phyloP scores from a whole-genome alignment of 2,797 vertebrate genomes.

The Sebastes melanostomus region DNA sequence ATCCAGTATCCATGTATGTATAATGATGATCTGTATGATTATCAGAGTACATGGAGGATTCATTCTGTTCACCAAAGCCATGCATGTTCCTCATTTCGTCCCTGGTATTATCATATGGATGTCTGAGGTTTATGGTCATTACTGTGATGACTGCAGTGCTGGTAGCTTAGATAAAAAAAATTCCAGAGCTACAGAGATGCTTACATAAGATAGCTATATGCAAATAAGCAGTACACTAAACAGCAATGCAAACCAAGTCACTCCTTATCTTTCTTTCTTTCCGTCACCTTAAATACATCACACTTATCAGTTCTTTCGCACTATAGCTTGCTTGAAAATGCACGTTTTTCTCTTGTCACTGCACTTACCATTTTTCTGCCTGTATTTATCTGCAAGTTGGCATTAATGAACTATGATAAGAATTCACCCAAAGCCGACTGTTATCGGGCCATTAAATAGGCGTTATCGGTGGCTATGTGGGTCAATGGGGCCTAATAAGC shows the following conservation, averaged over 20 bases:
- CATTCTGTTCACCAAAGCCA: slow-evolving; percentile 4
- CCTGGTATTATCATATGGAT: neutral
- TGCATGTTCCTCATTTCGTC: neutral
- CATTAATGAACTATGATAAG: neutral
- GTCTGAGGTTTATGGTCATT: neutral
- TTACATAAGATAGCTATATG: slow-evolving; percentile 31
- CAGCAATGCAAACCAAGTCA: neutral
- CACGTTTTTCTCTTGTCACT: neutral
- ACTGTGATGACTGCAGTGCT: slow-evolving; percentile 17
- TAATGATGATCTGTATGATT: neutral
- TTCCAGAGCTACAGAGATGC: neutral
- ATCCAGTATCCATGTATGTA: neutral
- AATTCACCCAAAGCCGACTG: neutral
- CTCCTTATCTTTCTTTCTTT: neutral
- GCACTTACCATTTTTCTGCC: neutral
- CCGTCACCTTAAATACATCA: neutral
- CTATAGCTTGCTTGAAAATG: neutral
- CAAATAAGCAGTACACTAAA: slow-evolving; percentile 23
- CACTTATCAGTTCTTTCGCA: neutral
- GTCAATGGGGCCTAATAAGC: too few relatives aligned
- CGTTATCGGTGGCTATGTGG: too few relatives aligned
- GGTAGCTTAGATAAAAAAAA: slow-evolving; percentile 8
- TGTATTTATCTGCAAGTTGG: neutral
- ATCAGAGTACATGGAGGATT: neutral
- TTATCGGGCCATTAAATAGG: too few relatives aligned